Conservation (phyloP, 1,140 invertebrate species). For the Nebria ingens region DNA sequence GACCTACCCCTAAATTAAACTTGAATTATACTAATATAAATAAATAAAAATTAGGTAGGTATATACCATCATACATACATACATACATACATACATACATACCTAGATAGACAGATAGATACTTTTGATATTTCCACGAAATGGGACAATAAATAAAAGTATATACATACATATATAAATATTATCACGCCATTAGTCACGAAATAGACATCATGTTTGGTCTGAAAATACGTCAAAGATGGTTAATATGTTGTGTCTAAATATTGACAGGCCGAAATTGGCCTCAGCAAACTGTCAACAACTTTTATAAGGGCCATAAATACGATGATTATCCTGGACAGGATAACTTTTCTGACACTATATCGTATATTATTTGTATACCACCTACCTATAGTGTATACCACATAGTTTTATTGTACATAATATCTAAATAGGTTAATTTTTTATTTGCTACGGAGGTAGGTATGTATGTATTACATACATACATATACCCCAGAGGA, state of each 20-base stretch:
- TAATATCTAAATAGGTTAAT: too few relatives aligned
- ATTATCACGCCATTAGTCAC: neutral
- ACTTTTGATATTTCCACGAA: neutral
- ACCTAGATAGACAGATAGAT: neutral
- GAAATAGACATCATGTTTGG: neutral
- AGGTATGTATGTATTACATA: too few relatives aligned
- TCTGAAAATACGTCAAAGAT: neutral
- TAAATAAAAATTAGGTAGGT: neutral
- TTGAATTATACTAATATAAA: neutral
- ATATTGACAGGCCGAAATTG: neutral
- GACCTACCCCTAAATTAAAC: neutral
- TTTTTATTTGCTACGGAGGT: too few relatives aligned
- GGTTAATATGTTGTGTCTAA: neutral
- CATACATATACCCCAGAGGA: too few relatives aligned
- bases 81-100: conserved; percentile 4
- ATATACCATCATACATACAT: conserved; percentile 1
- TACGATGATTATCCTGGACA: too few relatives aligned
- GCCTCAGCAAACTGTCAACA: too few relatives aligned
- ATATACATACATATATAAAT: neutral
- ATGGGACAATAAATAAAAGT: neutral
- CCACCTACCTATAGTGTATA: too few relatives aligned
- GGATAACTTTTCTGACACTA: too few relatives aligned
- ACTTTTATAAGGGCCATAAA: too few relatives aligned
- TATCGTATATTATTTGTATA: too few relatives aligned
- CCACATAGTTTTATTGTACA: too few relatives aligned